These are phyloP conservation scores for Esox niger DNA, from an alignment of 2,113 vertebrate genomes.

Conservation along the genomic window DNA sequence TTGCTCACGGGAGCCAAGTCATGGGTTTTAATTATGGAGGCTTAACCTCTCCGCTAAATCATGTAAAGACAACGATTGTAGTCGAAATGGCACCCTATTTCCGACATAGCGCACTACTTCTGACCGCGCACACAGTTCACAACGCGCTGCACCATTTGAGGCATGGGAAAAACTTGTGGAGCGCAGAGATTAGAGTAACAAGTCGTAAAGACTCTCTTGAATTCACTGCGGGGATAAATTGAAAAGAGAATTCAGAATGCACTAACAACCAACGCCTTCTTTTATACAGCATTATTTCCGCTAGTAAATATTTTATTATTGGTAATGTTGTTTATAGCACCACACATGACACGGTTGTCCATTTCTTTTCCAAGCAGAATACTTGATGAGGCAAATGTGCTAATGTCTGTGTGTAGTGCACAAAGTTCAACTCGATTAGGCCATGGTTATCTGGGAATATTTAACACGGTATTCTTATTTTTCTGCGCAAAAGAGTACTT, in stretches of 20 bases:
- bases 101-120: too few species aligned
- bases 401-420: background rate
- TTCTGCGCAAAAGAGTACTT: constrained; percentile 12
- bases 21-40: constrained; percentile 26
- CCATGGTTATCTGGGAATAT: background rate
- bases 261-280: background rate
- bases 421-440: background rate
- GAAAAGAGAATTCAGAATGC: background rate
- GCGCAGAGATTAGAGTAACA: background rate
- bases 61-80: background rate
- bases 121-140: too few species aligned
- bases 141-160: too few species aligned
- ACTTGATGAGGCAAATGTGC: background rate
- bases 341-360: background rate
- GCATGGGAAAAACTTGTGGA: background rate
- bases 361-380: background rate
- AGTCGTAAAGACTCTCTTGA: background rate
- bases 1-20: constrained; percentile 14
- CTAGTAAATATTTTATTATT: background rate
- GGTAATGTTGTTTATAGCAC: background rate
- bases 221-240: constrained; percentile 21
- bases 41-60: constrained; percentile 3
- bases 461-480: constrained; percentile 7
- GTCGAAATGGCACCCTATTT: too few species aligned
- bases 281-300: background rate